A percentile compares a stretch with the other conserved stretches of the same genome.
Evolutionary conservation across 2,888 invertebrate species (phyloP).

Genomic region (Mesochorus sp.): DNA sequence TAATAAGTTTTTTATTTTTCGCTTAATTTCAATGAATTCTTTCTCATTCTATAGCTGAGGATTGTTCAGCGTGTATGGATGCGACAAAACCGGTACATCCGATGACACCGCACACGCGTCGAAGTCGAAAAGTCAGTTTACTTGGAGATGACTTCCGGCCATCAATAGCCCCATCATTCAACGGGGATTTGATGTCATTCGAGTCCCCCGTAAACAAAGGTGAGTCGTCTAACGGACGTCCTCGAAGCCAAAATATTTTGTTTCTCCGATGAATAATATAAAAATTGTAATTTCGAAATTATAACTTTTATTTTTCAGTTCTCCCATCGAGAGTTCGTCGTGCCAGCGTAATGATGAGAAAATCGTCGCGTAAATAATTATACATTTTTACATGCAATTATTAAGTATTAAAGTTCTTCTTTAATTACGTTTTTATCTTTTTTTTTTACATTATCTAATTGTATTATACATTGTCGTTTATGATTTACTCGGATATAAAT

Average conservation of each 20-base stretch:
- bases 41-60: constrained; percentile 60
- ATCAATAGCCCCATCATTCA: neutral
- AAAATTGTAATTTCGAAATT: neutral
- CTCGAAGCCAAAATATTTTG: neutral
- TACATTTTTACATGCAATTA: neutral
- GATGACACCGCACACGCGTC: constrained; percentile 64
- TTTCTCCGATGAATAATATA: neutral
- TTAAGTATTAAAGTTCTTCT: neutral
- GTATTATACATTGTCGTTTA: too few relatives aligned
- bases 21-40: neutral
- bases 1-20: too few relatives aligned
- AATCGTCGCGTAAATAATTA: neutral
- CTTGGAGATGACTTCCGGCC: constrained; percentile 27
- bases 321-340: constrained; percentile 9
- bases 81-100: constrained; percentile 59
- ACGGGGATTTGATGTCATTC: constrained; percentile 55
- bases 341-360: neutral
- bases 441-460: neutral
- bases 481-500: too few relatives aligned
- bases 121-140: constrained; percentile 57
- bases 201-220: constrained; percentile 63
- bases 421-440: too few relatives aligned
- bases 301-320: neutral
- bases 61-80: constrained; percentile 59
- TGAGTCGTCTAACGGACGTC: constrained; percentile 49